Conservation (phyloP, 2,888 invertebrate species). For the Erebia palarica region DNA sequence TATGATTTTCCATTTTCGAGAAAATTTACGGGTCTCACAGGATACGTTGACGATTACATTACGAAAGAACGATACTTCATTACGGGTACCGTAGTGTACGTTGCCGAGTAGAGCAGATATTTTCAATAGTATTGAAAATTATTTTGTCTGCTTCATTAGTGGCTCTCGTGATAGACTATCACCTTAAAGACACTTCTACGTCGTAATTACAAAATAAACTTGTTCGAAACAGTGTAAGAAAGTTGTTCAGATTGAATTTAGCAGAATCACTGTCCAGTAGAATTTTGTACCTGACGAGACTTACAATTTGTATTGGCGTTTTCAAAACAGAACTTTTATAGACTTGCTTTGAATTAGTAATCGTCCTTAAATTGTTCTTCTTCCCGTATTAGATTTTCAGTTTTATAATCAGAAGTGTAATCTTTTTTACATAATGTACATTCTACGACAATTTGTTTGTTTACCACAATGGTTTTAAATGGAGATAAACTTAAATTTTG, state of each 20-base stretch:
- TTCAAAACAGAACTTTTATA: constrained; percentile 36
- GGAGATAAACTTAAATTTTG: no score
- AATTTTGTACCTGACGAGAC: constrained; percentile 75
- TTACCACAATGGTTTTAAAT: no score
- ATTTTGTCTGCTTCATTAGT: no score
- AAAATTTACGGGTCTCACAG: no score
- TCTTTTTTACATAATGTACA: background rate
- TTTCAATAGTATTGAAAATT: no score
- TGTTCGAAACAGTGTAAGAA: constrained; percentile 49
- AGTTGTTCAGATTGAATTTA: constrained; percentile 67
- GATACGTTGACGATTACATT: no score
- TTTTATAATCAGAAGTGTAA: background rate
- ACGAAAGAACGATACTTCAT: no score
- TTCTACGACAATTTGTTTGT: no score
- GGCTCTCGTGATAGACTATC: no score
- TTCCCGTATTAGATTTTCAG: background rate
- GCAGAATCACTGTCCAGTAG: constrained; percentile 65
- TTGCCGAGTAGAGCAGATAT: no score
- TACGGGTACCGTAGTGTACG: no score
- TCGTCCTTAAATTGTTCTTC: constrained; percentile 5
- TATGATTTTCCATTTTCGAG: no score
- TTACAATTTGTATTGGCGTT: constrained; percentile 68
- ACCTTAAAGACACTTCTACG: constrained; percentile 31
- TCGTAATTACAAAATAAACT: constrained; percentile 51
- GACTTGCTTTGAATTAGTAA: constrained; percentile 28